Evolutionary conservation across 1,140 invertebrate species (phyloP).

Genomic region (Pemphigus obesinymphae): DNA sequence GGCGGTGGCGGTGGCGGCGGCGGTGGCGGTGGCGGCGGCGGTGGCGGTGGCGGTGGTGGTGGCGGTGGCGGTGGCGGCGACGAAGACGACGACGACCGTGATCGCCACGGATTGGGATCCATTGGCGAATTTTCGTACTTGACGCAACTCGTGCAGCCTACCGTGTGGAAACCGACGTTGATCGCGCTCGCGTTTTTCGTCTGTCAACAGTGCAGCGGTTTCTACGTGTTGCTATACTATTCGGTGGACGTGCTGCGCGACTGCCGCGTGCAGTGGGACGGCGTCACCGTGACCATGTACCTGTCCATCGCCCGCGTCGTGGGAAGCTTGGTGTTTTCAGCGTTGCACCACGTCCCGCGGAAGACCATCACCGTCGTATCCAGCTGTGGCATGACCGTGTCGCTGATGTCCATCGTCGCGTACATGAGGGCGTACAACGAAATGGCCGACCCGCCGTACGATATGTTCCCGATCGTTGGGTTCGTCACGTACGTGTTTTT

Average conservation of each 20-base stretch:
- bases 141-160: slow-evolving; percentile 49
- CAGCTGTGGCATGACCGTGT: slow-evolving; percentile 59
- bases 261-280: slow-evolving; percentile 56
- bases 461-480: slow-evolving; percentile 58
- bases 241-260: slow-evolving; percentile 65
- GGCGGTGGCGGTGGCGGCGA: slow-evolving; percentile 53
- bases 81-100: fast-evolving
- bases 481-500: slow-evolving; percentile 63
- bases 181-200: slow-evolving; percentile 61
- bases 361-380: slow-evolving; percentile 59
- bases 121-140: slow-evolving; percentile 50
- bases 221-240: slow-evolving; percentile 73
- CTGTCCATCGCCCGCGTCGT: slow-evolving; percentile 64
- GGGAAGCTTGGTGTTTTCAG: slow-evolving; percentile 54
- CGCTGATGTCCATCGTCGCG: slow-evolving; percentile 51
- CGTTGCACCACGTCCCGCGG: slow-evolving; percentile 64
- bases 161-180: slow-evolving; percentile 60
- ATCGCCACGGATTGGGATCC: no score
- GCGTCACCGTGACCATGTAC: slow-evolving; percentile 65
- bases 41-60: slow-evolving; percentile 53
- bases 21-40: slow-evolving; percentile 58
- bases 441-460: slow-evolving; percentile 52
- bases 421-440: slow-evolving; percentile 49
- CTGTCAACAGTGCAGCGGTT: slow-evolving; percentile 66
- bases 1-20: slow-evolving; percentile 50